Conservation (phyloP, 2,113 vertebrate genomes). For the Equus przewalskii region DNA sequence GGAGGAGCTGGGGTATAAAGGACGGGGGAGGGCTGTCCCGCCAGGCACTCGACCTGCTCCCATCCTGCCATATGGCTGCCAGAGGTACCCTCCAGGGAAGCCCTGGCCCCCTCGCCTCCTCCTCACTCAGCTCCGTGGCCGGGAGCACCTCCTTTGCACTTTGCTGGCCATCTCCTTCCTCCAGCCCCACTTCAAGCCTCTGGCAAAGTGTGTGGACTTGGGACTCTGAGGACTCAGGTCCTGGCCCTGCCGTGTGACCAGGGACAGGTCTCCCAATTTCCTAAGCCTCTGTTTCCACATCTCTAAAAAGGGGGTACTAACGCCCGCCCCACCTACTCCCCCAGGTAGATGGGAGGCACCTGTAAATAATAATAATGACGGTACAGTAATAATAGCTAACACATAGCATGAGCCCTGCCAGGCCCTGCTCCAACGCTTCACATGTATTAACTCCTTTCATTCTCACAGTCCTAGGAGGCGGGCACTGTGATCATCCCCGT, state of each 20-base stretch:
- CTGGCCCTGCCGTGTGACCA: neutral
- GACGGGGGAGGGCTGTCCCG: neutral
- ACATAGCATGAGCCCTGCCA: neutral
- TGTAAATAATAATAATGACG: conserved; percentile 37
- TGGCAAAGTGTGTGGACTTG: neutral
- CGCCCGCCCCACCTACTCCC: conserved; percentile 26
- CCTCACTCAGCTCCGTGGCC: neutral
- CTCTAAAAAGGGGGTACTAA: neutral
- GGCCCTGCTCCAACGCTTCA: neutral
- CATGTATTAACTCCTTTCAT: neutral
- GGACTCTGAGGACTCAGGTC: neutral
- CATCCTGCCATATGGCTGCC: neutral
- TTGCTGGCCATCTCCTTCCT: neutral
- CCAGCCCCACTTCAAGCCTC: neutral
- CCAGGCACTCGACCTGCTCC: neutral
- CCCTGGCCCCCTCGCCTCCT: fast-evolving
- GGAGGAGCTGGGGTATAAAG: neutral
- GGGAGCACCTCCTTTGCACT: neutral
- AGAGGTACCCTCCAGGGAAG: too few species aligned
- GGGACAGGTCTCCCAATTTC: neutral
- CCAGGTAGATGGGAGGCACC: neutral
- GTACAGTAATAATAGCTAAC: neutral
- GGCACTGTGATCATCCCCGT: neutral
- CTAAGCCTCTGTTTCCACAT: conserved; percentile 43
- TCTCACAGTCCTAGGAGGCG: neutral